Evolutionary conservation across 1,140 invertebrate genomes (phyloP).

Genomic region (Maniola jurtina): DNA sequence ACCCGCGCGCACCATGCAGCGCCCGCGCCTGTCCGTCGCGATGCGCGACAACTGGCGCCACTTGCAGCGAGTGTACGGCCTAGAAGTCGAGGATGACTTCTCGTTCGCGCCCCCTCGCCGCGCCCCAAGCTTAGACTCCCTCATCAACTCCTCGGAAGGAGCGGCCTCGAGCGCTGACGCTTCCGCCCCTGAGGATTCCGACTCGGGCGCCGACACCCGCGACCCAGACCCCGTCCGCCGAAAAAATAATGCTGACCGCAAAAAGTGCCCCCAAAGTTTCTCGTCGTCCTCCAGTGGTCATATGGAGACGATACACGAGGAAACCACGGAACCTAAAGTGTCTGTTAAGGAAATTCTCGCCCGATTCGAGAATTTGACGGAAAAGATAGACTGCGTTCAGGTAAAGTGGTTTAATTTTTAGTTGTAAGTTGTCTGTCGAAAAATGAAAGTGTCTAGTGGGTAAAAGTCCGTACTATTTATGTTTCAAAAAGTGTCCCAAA

Average conservation of each 20-base stretch:
- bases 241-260: constrained; percentile 45
- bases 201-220: constrained; percentile 76
- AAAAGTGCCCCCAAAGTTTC: constrained; percentile 74
- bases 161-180: constrained; percentile 77
- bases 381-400: constrained; percentile 60
- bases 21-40: constrained; percentile 66
- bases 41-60: constrained; percentile 76
- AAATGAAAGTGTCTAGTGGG: no score
- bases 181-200: constrained; percentile 77
- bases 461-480: constrained; percentile 32
- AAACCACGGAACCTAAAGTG: constrained; percentile 85
- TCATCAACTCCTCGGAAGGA: constrained; percentile 82
- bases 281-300: constrained; percentile 81
- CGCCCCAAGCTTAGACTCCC: constrained; percentile 82
- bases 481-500: constrained; percentile 64
- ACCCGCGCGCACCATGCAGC: constrained; percentile 71
- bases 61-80: constrained; percentile 70
- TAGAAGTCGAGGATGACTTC: constrained; percentile 77
- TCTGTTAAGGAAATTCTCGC: constrained; percentile 89
- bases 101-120: constrained; percentile 53
- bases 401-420: constrained; percentile 29
- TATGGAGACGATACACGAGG: constrained; percentile 90
- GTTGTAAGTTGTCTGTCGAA: not conserved
- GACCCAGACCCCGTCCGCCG: constrained; percentile 55
- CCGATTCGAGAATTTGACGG: constrained; percentile 86